phyloP scores from a whole-genome alignment of 2,113 vertebrate species.

The Camelus bactrianus region DNA sequence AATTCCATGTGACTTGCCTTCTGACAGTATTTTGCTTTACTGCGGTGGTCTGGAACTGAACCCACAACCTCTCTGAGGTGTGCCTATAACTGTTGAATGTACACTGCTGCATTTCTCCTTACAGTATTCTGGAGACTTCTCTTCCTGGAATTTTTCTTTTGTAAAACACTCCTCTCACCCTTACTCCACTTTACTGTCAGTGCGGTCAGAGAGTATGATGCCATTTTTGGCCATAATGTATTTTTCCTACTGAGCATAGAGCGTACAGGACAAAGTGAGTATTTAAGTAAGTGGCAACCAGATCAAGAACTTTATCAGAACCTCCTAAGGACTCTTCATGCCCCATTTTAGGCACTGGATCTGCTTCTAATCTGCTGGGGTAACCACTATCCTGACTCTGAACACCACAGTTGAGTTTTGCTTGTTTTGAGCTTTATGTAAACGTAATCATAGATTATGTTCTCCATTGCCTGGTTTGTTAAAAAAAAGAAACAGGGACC shows the following conservation, averaged over 20 bases:
- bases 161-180: neutral
- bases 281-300: neutral
- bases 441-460: neutral
- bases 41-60: neutral
- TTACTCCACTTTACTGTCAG: neutral
- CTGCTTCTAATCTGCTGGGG: neutral
- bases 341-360: neutral
- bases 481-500: neutral
- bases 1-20: neutral
- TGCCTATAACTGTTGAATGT: neutral
- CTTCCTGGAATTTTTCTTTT: slow-evolving; percentile 16
- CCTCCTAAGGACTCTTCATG: neutral
- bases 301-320: neutral
- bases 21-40: neutral
- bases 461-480: slow-evolving; percentile 23
- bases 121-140: neutral
- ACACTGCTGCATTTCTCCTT: neutral
- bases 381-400: neutral
- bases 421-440: slow-evolving; percentile 15
- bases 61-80: neutral
- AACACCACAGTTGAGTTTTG: neutral
- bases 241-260: neutral
- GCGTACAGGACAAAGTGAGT: neutral
- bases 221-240: neutral
- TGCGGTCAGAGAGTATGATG: neutral